Conservation (phyloP, 1,140 invertebrate species). For the Planococcus citri region DNA sequence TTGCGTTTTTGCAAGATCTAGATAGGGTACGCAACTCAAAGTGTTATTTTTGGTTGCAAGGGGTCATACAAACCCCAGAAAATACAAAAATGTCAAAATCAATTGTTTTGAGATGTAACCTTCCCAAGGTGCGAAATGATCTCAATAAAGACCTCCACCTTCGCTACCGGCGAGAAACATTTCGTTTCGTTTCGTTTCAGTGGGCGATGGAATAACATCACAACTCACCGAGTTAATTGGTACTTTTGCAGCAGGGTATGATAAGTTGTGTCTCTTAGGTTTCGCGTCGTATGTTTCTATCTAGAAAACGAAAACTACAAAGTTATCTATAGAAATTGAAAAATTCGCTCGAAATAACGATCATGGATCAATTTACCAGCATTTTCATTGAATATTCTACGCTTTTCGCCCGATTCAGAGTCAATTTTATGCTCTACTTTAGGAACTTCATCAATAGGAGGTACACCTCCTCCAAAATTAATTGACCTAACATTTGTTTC, state of each 20-base stretch:
- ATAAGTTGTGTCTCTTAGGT: not conserved
- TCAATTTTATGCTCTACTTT: constrained; percentile 52
- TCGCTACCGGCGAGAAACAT: not conserved
- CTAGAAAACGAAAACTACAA: not conserved
- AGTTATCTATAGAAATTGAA: too few relatives aligned
- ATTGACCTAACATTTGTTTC: constrained; percentile 23
- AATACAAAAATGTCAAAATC: too few relatives aligned
- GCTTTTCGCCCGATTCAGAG: constrained; percentile 32
- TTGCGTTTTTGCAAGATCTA: too few relatives aligned
- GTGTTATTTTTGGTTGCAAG: too few relatives aligned
- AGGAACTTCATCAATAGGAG: constrained; percentile 45
- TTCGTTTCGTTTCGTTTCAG: too few relatives aligned
- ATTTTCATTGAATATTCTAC: constrained; percentile 12
- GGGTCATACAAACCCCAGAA: too few relatives aligned
- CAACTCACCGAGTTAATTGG: constrained; percentile 7
- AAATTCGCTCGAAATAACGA: not conserved
- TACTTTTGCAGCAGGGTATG: not conserved
- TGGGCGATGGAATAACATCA: too few relatives aligned
- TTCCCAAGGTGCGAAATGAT: too few relatives aligned
- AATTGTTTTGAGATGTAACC: too few relatives aligned
- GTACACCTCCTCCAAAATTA: constrained; percentile 39
- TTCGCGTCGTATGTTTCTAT: not conserved
- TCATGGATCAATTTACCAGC: not conserved
- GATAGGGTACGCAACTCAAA: too few relatives aligned
- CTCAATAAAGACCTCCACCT: too few relatives aligned